These are phyloP conservation scores for Tiliqua scincoides DNA, from an alignment of 2,113 vertebrate genomes.

Conservation along the genomic window DNA sequence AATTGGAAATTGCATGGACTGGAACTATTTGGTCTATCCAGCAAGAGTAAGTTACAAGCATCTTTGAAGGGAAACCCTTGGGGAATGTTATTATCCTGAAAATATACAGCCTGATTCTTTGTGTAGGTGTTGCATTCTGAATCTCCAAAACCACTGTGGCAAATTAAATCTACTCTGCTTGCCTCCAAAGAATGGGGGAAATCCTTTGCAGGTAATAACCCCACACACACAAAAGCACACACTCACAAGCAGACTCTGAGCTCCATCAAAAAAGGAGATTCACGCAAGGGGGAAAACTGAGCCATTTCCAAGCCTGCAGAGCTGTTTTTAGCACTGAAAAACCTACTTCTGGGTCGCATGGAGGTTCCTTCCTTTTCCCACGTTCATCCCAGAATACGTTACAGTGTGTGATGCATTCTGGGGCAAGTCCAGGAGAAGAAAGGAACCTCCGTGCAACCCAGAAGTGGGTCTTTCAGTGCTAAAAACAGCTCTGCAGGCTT, in stretches of 20 bases:
- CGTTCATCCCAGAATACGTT: no score
- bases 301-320: no score
- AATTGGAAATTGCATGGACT: constrained; percentile 17
- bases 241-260: neutral
- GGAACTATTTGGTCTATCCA: neutral
- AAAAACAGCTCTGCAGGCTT: no score
- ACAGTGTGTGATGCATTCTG: no score
- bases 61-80: neutral
- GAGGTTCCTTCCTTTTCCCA: no score
- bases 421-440: no score
- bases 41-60: neutral
- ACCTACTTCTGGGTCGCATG: no score
- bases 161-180: neutral
- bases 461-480: no score
- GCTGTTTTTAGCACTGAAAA: no score
- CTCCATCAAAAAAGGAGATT: neutral
- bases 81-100: neutral
- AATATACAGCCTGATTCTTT: neutral
- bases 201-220: neutral
- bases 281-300: no score
- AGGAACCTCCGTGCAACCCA: no score
- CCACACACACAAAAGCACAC: neutral
- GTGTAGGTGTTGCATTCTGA: neutral
- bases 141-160: neutral
- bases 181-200: neutral